phyloP scores from a whole-genome alignment of 2,797 vertebrate genomes.

The Malacoraja senta region DNA sequence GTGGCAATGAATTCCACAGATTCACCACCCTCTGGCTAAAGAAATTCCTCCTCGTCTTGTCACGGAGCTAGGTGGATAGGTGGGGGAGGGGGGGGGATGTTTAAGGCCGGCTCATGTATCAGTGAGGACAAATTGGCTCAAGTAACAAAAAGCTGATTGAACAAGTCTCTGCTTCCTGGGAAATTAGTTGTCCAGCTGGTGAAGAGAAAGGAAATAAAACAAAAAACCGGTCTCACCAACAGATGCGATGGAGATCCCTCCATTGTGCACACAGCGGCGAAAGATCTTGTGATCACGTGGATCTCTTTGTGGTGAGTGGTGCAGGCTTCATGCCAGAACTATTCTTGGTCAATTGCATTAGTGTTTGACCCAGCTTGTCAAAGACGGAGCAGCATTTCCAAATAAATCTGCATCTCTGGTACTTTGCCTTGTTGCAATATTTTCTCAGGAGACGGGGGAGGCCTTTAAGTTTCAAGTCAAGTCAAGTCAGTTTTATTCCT shows the following conservation, averaged over 20 bases:
- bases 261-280: neutral
- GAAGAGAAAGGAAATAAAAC: neutral
- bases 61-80: neutral
- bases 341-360: neutral
- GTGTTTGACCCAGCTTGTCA: neutral
- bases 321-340: neutral
- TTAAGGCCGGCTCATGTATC: too few species aligned
- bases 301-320: neutral
- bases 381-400: too few species aligned
- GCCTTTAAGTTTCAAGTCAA: too few species aligned
- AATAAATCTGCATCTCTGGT: too few species aligned
- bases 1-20: too few species aligned
- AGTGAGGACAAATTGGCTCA: neutral
- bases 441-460: too few species aligned
- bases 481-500: too few species aligned
- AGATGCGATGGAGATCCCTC: neutral
- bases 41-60: neutral
- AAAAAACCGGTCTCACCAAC: neutral
- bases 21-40: too few species aligned
- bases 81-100: too few species aligned
- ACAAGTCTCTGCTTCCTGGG: slow-evolving; percentile 4
- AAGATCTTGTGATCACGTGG: neutral
- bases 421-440: too few species aligned
- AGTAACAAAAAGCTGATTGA: neutral
- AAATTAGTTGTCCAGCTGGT: slow-evolving; percentile 26